phyloP scores from a whole-genome alignment of 2,888 invertebrate genomes.

The Poecilobothrus nobilitatus region DNA sequence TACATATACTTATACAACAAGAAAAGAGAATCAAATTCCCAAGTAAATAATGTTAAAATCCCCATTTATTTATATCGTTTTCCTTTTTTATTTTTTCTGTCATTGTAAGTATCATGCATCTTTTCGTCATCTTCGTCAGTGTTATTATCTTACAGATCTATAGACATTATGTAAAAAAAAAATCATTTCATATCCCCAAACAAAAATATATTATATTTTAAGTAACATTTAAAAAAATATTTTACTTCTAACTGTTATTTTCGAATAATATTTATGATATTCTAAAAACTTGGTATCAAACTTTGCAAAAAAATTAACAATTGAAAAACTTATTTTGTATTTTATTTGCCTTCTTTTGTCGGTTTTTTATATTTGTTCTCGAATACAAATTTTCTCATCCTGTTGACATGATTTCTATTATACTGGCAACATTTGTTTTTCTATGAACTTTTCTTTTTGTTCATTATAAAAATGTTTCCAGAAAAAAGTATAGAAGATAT shows the following conservation, averaged over 20 bases:
- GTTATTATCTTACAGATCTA: too few species aligned
- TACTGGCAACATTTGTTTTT: neutral
- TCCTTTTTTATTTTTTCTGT: neutral
- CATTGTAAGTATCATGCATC: too few species aligned
- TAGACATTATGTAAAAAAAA: too few species aligned
- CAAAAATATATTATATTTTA: neutral
- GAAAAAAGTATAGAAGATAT: neutral
- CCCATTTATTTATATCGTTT: neutral
- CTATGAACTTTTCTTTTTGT: too few species aligned
- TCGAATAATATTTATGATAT: neutral
- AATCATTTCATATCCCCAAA: neutral
- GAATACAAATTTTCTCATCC: slow-evolving; percentile 2
- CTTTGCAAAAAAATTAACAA: neutral
- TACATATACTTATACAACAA: neutral
- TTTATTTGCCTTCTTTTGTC: neutral
- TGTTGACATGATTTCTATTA: slow-evolving; percentile 3
- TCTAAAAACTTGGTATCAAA: neutral
- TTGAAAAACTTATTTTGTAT: neutral
- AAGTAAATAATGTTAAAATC: neutral
- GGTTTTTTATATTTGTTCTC: neutral
- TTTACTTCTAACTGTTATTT: too few species aligned
- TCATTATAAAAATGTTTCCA: too few species aligned
- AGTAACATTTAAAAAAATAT: neutral
- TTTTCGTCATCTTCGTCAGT: too few species aligned
- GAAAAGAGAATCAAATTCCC: neutral